Evolutionary conservation across 2,113 vertebrate species (phyloP), one percentile per base, ranked within the genome.

Genomic region (Xenopus laevis): DNA sequence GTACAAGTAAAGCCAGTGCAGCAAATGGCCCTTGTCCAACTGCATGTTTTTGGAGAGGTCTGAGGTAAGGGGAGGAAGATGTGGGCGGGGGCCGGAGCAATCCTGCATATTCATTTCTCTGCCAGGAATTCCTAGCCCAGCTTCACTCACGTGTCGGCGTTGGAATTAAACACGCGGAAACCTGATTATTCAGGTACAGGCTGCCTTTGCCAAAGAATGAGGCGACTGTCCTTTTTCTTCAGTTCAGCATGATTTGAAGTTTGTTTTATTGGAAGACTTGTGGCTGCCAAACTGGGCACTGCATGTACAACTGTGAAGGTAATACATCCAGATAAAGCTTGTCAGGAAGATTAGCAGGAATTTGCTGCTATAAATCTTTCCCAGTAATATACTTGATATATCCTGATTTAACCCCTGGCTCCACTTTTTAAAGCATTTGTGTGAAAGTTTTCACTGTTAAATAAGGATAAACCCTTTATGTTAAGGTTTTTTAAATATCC

Each of bases 61-160:
- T 74, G 79, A 79, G 73, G 63, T 55, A 40, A 77, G 59, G 68
- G 27, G 79, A 71, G 80, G 81, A 78, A 79, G 40, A 77, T 30
- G 65, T 30, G 77, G 64, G 79, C 79, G 76, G 79, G 65, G 72
- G 46, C 58, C 20, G 10, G 13, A 13, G 44, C 57, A 62, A 47
- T 17, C 57, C 46, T 16, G 17, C 9, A 40, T 76, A 45, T 58
- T 61, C 27, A 57, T 58, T 58, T 47, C 46, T 15, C 20, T n/a
- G n/a, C 50, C 15, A 21, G 74, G 66, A 77, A 68, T 77, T 57
- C 27, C 15, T 77, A 59, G 59, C 66, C 2, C 10, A 30, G 13
- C 73, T 27, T 63, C 20, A 44, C 67, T 70, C 59, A 70, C 66
- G 64, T 77, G 74, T 63, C 33, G 3, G 46, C 45, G 15, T 53